Base-by-base conservation (phyloP, 2,797 vertebrate species). In the Pipistrellus pipistrellus region DNA sequence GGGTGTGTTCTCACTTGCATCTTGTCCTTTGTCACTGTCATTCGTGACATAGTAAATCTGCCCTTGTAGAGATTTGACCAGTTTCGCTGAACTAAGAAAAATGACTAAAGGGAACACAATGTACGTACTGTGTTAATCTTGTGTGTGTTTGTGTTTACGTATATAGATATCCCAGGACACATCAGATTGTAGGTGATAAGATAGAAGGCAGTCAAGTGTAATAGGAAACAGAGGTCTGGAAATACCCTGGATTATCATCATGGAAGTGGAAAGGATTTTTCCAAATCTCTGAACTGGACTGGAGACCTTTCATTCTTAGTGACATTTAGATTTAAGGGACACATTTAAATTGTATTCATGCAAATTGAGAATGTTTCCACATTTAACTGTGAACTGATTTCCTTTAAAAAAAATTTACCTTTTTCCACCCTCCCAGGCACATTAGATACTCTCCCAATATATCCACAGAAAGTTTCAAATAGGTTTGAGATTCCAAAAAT, bases 241-340 rank as follows among this genome's bases (percentile, higher is more conserved):
- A 96, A 96, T 77, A n/a, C 92, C 92, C 48, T 77, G 38, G 35
- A 85, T 64, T 84, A 77, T 93, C 15, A 92, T 68, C 93, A 88
- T 66, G 46, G 75, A 94, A 76, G 10, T 35, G 69, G n/a, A 85
- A 91, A 88, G 55, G 35, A 35, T 76, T 94, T 94, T 95, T 93
- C 38, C 35, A 41, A n/a, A 35, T 90, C 13, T 25, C 15, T 57
- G 59, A 6, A 0, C 25, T 91, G n/a, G 18, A 91, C 90, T 14
- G 11, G 88, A 76, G 32, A 53, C 27, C 81, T 3, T 73, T 90
- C 82, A 59, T 78, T 87, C 20, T 66, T 75, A 51, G 23, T 83
- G 62, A 71, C 17, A 27, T 78, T 91, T 86, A 85, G 32, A 27
- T 53, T 78, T n/a, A 83, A 85, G 21, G 20, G 6, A 17, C 3